phyloP scores from a whole-genome alignment of 2,888 invertebrate species.

The Octonoba sinensis region DNA sequence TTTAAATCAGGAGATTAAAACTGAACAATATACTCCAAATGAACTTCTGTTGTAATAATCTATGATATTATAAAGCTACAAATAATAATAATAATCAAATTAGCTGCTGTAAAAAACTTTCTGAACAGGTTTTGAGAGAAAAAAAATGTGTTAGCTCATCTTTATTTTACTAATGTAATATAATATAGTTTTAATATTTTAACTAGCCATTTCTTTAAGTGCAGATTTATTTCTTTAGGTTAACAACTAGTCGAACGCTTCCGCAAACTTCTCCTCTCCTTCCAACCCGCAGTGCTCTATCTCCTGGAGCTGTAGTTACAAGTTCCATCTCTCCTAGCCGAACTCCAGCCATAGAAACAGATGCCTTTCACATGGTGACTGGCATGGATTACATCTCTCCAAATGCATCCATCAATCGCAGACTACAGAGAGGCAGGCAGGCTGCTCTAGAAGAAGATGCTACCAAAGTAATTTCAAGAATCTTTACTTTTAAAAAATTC shows the following conservation, averaged over 20 bases:
- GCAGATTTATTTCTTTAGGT: slow-evolving; percentile 10
- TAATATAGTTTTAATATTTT: too few relatives aligned
- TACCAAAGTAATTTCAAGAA: slow-evolving; percentile 40
- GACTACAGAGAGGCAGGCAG: slow-evolving; percentile 56
- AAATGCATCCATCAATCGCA: slow-evolving; percentile 60
- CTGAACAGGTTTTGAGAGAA: too few relatives aligned
- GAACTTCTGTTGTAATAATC: too few relatives aligned
- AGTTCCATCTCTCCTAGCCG: slow-evolving; percentile 57
- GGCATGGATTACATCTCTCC: slow-evolving; percentile 59
- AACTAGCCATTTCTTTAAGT: too few relatives aligned
- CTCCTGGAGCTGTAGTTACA: slow-evolving; percentile 57
- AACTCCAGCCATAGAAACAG: slow-evolving; percentile 55
- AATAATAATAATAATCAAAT: too few relatives aligned
- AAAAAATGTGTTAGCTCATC: too few relatives aligned
- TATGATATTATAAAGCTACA: too few relatives aligned
- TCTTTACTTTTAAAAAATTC: neutral
- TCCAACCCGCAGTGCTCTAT: slow-evolving; percentile 50
- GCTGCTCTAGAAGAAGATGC: slow-evolving; percentile 59
- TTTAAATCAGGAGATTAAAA: too few relatives aligned
- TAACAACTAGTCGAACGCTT: slow-evolving; percentile 48
- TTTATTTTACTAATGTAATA: too few relatives aligned
- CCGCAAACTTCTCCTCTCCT: slow-evolving; percentile 58
- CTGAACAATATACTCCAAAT: too few relatives aligned
- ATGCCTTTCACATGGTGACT: slow-evolving; percentile 50
- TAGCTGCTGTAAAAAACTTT: too few relatives aligned